A percentile compares a stretch with the other conserved stretches of the same genome.
Evolutionary conservation across 2,888 invertebrate species (phyloP).

Genomic region (Amphipoea lucens): DNA sequence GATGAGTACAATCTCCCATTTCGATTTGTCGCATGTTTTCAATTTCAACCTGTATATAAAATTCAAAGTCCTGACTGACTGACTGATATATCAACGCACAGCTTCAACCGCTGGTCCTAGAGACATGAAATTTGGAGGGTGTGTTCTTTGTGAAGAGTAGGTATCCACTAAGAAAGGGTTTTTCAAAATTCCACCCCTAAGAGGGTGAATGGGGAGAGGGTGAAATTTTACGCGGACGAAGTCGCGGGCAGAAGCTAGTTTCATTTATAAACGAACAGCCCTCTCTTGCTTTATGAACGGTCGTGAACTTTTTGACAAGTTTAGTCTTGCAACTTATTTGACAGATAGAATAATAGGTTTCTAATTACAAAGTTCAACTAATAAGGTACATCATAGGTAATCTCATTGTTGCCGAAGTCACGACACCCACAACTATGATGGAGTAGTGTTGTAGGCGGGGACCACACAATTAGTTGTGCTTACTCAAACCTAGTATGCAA

Average conservation of each 20-base stretch:
- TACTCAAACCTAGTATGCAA: slow-evolving; percentile 22
- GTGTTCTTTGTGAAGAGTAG: too few species aligned
- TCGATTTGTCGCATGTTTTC: too few species aligned
- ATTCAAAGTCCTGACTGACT: too few species aligned
- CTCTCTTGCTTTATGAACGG: neutral
- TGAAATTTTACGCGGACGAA: too few species aligned
- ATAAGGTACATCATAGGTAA: slow-evolving; percentile 2
- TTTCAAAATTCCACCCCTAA: too few species aligned
- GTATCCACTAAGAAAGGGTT: too few species aligned
- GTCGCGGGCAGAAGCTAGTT: neutral
- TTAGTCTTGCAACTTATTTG: neutral
- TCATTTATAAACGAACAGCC: neutral
- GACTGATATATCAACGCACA: too few species aligned
- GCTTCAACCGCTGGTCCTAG: too few species aligned
- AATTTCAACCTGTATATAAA: too few species aligned
- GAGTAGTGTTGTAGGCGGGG: slow-evolving; percentile 18
- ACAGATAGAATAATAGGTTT: slow-evolving; percentile 20
- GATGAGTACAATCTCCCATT: too few species aligned
- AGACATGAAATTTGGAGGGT: too few species aligned
- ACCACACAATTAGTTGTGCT: slow-evolving; percentile 20
- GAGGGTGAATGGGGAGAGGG: too few species aligned
- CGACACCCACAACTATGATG: slow-evolving; percentile 26
- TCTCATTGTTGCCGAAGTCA: slow-evolving; percentile 34
- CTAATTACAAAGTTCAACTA: slow-evolving; percentile 15
- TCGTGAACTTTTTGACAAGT: neutral